phyloP scores from a whole-genome alignment of 1,140 invertebrate species.

The Elysia chlorotica region DNA sequence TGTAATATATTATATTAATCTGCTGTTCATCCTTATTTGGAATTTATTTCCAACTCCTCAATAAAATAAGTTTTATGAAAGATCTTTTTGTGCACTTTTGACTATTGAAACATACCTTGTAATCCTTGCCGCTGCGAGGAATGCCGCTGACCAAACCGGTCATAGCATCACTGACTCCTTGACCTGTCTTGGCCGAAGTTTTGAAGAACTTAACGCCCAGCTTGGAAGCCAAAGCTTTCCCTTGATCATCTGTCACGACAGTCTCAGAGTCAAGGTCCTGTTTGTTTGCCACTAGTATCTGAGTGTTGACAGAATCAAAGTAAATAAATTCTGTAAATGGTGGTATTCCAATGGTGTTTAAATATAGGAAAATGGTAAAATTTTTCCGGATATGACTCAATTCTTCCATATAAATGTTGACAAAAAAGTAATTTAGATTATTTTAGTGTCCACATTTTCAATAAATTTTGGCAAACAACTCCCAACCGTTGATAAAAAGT shows the following conservation, averaged over 20 bases:
- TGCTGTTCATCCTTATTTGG: too few species aligned
- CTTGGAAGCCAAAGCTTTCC: slow-evolving; percentile 81
- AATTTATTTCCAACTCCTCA: too few species aligned
- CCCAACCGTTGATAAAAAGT: too few species aligned
- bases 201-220: slow-evolving; percentile 97
- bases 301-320: too few species aligned
- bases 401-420: too few species aligned
- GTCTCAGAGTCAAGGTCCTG: slow-evolving; percentile 87
- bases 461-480: background rate
- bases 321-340: too few species aligned
- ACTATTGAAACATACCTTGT: too few species aligned
- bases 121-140: slow-evolving; percentile 67
- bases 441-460: background rate
- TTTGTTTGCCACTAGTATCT: slow-evolving; percentile 93
- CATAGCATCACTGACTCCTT: slow-evolving; percentile 97
- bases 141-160: slow-evolving; percentile 98
- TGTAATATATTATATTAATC: too few species aligned
- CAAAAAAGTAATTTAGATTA: background rate
- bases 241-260: slow-evolving; percentile 75
- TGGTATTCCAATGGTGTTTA: background rate
- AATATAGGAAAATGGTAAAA: background rate
- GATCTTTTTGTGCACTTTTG: too few species aligned
- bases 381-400: too few species aligned
- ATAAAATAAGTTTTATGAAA: too few species aligned
- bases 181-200: slow-evolving; percentile 94